Percentiles rank a stretch among this genome's conserved stretches.
Conservation (phyloP, 1,140 invertebrate genomes). For the Heliconius nattereri region DNA sequence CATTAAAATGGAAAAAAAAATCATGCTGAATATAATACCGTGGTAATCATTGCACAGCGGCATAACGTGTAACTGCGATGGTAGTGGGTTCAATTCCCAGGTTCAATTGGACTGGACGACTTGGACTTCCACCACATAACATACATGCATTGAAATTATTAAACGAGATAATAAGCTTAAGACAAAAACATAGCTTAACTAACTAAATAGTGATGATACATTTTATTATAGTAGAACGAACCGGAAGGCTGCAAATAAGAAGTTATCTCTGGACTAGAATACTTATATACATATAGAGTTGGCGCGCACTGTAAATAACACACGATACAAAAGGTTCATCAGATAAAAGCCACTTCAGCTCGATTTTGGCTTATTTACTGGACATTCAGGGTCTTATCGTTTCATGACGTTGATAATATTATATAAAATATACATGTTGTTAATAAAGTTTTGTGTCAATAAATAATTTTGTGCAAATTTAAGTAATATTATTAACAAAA, state of each 20-base stretch:
- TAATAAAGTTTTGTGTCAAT: neutral
- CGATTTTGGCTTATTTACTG: neutral
- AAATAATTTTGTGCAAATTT: neutral
- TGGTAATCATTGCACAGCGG: too few relatives aligned
- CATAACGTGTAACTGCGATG: too few relatives aligned
- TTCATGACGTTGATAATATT: neutral
- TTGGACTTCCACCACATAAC: too few relatives aligned
- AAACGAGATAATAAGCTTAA: neutral
- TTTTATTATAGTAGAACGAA: neutral
- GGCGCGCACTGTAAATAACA: conserved; percentile 9
- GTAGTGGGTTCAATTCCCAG: too few relatives aligned
- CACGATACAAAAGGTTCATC: conserved; percentile 11
- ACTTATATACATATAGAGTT: neutral
- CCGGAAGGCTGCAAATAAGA: neutral
- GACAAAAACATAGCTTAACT: neutral
- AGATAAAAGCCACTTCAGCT: neutral
- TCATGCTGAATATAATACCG: too few relatives aligned
- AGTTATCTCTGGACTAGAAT: neutral
- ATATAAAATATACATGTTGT: neutral
- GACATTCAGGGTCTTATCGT: neutral
- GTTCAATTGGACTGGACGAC: too few relatives aligned
- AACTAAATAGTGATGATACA: neutral
- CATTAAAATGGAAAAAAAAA: too few relatives aligned
- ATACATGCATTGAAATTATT: too few relatives aligned
- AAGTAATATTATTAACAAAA: too few relatives aligned